Evolutionary conservation across 2,113 vertebrate genomes (phyloP), one percentile per base, ranked within the genome.

Genomic region (Notothenia rossii): DNA sequence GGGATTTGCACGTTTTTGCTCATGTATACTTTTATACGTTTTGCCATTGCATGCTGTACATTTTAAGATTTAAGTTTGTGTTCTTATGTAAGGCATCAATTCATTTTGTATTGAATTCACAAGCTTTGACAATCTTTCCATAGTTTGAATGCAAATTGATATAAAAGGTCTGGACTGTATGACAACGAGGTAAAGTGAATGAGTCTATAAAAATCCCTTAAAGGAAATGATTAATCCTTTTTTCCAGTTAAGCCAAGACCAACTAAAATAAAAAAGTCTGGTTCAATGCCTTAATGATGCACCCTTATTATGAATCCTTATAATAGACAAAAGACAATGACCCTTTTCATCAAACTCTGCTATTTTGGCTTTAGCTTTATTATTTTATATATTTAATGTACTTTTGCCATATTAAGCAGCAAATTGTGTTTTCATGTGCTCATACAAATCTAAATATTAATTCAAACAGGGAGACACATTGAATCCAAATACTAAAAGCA

Each of bases 351-450:
- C 7, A 54, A 55, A 29, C 9, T 62, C 40, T 60, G 18, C 63
- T 49, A 64, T 25, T 33, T 22, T 36, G 49, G 53, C 63, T 56
- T 13, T 17, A 46, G 33, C 56, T 51, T 10, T 8, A 10, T 51
- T 29, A 29, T 61, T 61, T 6, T 40, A 40, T 40, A 40, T 40
- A 6, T 40, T 40, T 40, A 7, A 40, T 40, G 36, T 40, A 40
- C 36, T 7, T 40, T 1, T 40, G 36, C 36, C 5, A 7, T 10
- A 4, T 33, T 62, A 40, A 71, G 58, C 50, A 50, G 43, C 25
- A 72, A 13, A 71, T 48, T 49, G 22, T 64, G 50, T 55, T 63
- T 72, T 71, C 53, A 25, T 50, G 59, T 64, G 58, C 50, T 64
- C 59, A 50, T 49, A n/a, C 14, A 72, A 56, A 71, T 63, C 13